Evolutionary conservation across 2,113 vertebrate species (phyloP).

Genomic region (Muscicapa adusta): DNA sequence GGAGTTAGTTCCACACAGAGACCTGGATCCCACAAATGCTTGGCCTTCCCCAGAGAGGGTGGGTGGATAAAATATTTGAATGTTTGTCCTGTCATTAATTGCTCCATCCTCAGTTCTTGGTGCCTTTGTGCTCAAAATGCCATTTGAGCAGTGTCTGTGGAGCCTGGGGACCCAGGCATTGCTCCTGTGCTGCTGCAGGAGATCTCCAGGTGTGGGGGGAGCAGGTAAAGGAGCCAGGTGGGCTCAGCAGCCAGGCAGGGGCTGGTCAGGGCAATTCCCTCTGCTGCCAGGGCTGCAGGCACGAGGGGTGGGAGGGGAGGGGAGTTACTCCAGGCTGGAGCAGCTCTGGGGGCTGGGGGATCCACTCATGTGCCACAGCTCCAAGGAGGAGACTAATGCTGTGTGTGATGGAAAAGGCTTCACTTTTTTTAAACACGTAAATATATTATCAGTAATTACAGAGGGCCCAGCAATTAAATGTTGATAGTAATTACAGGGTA

Average conservation of each 20-base stretch:
- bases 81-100: not conserved
- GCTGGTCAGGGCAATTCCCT: not conserved
- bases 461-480: not conserved
- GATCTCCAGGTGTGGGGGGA: not conserved
- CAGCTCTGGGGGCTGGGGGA: not conserved
- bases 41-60: not conserved
- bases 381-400: not conserved
- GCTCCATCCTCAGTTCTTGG: not conserved
- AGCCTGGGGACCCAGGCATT: not conserved
- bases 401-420: not conserved
- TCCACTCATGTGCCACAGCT: not conserved
- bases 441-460: not conserved
- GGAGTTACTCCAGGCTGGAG: not conserved
- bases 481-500: not conserved
- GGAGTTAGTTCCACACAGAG: not conserved
- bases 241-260: not conserved
- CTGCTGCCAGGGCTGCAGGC: not conserved
- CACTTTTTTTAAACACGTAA: not conserved
- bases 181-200: not conserved
- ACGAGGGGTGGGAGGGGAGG: not conserved
- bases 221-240: fast-evolving
- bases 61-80: not conserved
- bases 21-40: not conserved
- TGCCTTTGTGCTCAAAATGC: not conserved
- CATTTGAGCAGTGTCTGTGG: not conserved